Conservation (phyloP, 2,888 invertebrate genomes). For the Diaprepes abbreviatus region DNA sequence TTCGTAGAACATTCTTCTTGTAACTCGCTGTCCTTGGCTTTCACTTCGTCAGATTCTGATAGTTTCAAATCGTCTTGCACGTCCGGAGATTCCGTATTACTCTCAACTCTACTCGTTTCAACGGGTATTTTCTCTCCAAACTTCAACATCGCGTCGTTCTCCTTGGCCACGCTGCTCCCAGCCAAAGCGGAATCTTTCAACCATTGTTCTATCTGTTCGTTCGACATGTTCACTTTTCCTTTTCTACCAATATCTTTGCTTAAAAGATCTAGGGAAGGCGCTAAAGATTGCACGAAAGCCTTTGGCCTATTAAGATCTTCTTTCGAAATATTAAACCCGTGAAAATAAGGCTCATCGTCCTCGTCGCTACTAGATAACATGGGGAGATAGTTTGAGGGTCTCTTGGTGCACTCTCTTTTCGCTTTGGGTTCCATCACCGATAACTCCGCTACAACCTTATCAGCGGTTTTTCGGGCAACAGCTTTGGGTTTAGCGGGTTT, state of each 20-base stretch:
- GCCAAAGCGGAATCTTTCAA: slow-evolving; percentile 66
- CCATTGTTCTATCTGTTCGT: slow-evolving; percentile 80
- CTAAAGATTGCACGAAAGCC: slow-evolving; percentile 34
- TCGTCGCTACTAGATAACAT: slow-evolving; percentile 67
- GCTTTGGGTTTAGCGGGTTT: slow-evolving; percentile 31
- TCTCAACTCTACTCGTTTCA: slow-evolving; percentile 49
- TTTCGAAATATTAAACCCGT: slow-evolving; percentile 58
- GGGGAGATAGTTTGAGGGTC: slow-evolving; percentile 64
- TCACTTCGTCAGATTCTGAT: neutral
- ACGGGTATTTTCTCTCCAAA: slow-evolving; percentile 63
- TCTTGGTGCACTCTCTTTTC: slow-evolving; percentile 64
- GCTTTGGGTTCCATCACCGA: slow-evolving; percentile 58
- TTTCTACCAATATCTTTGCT: slow-evolving; percentile 64
- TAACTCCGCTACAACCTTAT: slow-evolving; percentile 25
- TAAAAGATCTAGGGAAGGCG: slow-evolving; percentile 63
- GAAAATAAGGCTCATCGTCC: slow-evolving; percentile 64
- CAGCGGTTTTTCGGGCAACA: slow-evolving; percentile 30
- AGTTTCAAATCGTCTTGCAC: slow-evolving; percentile 24
- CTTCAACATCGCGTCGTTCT: slow-evolving; percentile 64
- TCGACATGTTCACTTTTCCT: slow-evolving; percentile 76
- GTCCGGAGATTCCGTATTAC: slow-evolving; percentile 16
- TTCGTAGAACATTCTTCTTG: slow-evolving; percentile 16
- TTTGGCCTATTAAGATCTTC: slow-evolving; percentile 47
- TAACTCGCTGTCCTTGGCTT: slow-evolving; percentile 5
- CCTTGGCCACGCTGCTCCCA: slow-evolving; percentile 61